Base-by-base conservation (phyloP, 2,113 vertebrate genomes). In the Haplochromis burtoni region DNA sequence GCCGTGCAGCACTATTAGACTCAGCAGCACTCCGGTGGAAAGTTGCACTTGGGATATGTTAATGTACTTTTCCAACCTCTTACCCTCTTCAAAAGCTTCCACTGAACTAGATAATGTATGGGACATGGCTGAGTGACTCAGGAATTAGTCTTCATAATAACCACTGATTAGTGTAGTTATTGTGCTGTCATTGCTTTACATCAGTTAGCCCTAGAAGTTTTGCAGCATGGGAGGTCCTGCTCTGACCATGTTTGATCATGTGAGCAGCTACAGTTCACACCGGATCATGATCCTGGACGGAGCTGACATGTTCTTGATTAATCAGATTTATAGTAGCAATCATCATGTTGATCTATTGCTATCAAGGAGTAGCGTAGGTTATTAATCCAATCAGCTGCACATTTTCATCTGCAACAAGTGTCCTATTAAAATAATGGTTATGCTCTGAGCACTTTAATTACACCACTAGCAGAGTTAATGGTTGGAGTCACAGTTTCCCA, bases 301-400 rank as follows among this genome's bases (percentile, higher is more conserved):
- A 88, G 59, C 82, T 59, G 85, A 83, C 73, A 80, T 80, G 79
- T 80, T 87, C 82, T 87, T 88, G 86, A 94, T 93, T 91, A 88
- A 89, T 91, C 78, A 90, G 92, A 95, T 94, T 94, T 91, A 93
- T 92, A 33, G 92, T 42, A 49, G 88, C 42, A 93, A 95, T 95
- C 82, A 91, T 87, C 26, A 19, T 88, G 88, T 92, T 94, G 92
- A 86, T 86, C 59, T 87, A 83, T 81, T 59, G 57, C 89, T 93
- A 76, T 91, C 80, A 89, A 89, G 85, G 61, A 40, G 85, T 59
- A 51, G 21, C 76, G 76, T 54, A 31, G 63, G 73, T 81, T 88
- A 92, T 89, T 92, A 88, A 87, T 91, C 59, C 89, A 93, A 94
- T 93, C 80, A 89, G 57, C 8, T 88, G 85, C 29, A 35, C 24